A percentile compares a stretch with the other conserved stretches of the same genome.
Evolutionary conservation across 2,113 vertebrate species (phyloP).

Genomic region (Cavia porcellus): DNA sequence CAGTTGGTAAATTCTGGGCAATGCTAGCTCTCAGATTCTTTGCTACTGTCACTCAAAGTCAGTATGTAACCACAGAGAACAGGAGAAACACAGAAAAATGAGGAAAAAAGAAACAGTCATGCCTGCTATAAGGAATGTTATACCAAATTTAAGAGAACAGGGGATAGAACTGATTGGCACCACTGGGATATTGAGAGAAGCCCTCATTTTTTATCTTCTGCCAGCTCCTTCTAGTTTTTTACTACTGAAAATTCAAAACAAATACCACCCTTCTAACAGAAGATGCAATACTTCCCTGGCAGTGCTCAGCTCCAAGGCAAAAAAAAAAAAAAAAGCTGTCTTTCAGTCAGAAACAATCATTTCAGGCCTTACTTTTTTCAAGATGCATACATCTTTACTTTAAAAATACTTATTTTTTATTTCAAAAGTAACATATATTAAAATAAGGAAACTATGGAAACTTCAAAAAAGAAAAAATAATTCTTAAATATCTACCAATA

Average conservation of each 20-base stretch:
- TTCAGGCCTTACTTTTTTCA: conserved; percentile 35
- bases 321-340: neutral
- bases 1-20: neutral
- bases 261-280: neutral
- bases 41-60: neutral
- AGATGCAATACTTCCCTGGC: neutral
- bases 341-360: conserved; percentile 4
- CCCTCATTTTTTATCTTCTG: conserved; percentile 16
- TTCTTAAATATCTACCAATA: neutral
- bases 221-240: conserved; percentile 50
- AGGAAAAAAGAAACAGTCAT: conserved; percentile 46
- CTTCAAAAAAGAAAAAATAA: conserved; percentile 43
- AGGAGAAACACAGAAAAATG: neutral
- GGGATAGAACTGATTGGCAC: conserved; percentile 17
- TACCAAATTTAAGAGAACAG: conserved; percentile 3
- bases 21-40: neutral
- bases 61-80: neutral
- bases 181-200: neutral
- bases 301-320: neutral
- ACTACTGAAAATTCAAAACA: conserved; percentile 25
- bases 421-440: conserved; percentile 33
- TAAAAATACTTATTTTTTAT: conserved; percentile 34
- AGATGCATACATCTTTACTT: neutral
- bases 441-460: conserved; percentile 14
- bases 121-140: neutral